phyloP scores from a whole-genome alignment of 1,140 invertebrate genomes.

The Linepithema humile region DNA sequence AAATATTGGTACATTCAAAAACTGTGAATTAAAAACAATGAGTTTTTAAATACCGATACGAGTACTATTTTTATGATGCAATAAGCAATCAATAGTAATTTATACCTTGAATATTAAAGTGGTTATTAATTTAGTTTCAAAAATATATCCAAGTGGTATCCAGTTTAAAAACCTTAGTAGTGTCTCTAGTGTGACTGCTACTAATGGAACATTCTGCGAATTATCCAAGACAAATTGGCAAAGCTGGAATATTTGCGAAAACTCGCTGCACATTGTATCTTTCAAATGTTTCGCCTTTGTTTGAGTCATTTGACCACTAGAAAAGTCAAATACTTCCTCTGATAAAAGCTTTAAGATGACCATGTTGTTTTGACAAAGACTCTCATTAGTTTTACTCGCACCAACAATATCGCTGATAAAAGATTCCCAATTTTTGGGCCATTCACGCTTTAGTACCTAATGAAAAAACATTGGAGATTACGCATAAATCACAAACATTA shows the following conservation, averaged over 20 bases:
- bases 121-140: conserved; percentile 98
- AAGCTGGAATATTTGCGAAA: conserved; percentile 98
- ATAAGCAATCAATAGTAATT: background rate
- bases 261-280: conserved; percentile 99
- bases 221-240: conserved; percentile 99
- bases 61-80: no score
- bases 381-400: conserved; percentile 99
- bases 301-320: conserved; percentile 98
- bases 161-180: conserved; percentile 98
- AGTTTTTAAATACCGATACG: background rate
- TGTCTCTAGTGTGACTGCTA: conserved; percentile 97
- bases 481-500: no score
- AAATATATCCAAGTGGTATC: conserved; percentile 99
- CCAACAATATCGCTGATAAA: conserved; percentile 99
- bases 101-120: conserved; percentile 96
- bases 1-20: conserved; percentile 98
- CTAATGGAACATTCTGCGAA: conserved; percentile 97
- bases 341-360: conserved; percentile 98
- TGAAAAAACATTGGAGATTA: background rate
- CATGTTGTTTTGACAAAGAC: conserved; percentile 99
- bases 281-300: conserved; percentile 99
- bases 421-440: conserved; percentile 99
- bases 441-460: conserved; percentile 99
- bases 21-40: conserved; percentile 86
- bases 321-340: conserved; percentile 99